These are phyloP conservation scores for Limnodromus scolopaceus DNA, from an alignment of 2,797 vertebrate genomes.

Conservation along the genomic window DNA sequence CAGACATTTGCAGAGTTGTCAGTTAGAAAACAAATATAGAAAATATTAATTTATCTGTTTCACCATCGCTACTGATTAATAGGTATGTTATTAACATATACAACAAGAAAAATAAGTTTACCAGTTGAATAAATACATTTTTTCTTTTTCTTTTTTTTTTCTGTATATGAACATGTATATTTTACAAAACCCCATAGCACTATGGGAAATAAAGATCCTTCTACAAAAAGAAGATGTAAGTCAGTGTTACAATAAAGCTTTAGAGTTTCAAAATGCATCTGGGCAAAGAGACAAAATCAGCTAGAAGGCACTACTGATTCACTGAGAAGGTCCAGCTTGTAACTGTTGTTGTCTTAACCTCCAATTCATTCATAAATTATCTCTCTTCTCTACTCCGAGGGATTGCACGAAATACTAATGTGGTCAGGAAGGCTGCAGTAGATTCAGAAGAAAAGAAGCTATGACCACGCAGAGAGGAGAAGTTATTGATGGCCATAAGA, in stretches of 20 bases:
- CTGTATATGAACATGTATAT: constrained; percentile 95
- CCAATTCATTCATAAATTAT: constrained; percentile 51
- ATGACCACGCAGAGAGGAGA: constrained; percentile 58
- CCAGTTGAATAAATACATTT: constrained; percentile 98
- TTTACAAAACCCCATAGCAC: constrained; percentile 94
- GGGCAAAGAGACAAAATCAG: constrained; percentile 68
- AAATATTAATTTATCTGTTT: constrained; percentile 76
- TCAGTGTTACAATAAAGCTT: constrained; percentile 81
- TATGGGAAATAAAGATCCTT: constrained; percentile 88
- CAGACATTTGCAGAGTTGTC: constrained; percentile 55
- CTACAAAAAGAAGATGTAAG: constrained; percentile 87
- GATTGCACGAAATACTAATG: not conserved
- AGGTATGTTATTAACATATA: constrained; percentile 78
- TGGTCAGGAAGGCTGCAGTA: constrained; percentile 79
- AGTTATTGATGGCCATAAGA: constrained; percentile 24
- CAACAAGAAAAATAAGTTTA: constrained; percentile 92
- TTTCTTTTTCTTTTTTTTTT: constrained; percentile 70
- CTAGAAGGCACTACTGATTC: constrained; percentile 71
- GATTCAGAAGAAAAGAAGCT: constrained; percentile 65
- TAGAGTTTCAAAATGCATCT: constrained; percentile 77
- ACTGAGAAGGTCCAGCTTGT: constrained; percentile 57
- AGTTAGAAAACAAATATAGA: constrained; percentile 64
- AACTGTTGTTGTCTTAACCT: constrained; percentile 49
- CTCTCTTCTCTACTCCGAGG: constrained; percentile 43
- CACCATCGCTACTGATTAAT: constrained; percentile 70